Percentiles rank a stretch among this genome's conserved stretches.
phyloP scores from a whole-genome alignment of 2,113 vertebrate species.

The Tenrec ecaudatus region DNA sequence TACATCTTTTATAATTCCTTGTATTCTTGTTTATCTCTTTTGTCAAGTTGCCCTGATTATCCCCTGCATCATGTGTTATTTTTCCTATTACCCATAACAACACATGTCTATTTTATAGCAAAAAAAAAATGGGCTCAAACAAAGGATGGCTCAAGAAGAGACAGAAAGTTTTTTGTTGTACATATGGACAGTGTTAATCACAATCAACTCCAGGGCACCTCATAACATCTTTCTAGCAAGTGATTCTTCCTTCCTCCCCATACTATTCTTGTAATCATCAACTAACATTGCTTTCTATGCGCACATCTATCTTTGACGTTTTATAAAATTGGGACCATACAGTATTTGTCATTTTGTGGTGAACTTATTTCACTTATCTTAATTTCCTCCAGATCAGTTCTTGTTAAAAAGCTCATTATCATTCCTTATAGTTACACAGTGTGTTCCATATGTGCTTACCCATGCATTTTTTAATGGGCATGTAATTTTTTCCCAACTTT shows the following conservation, averaged over 20 bases:
- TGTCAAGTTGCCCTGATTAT: no score
- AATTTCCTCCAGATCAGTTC: background rate
- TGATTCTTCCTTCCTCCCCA: background rate
- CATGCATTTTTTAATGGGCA: background rate
- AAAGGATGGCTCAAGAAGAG: no score
- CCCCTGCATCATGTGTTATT: no score
- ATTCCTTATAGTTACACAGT: background rate
- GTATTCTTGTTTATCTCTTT: no score
- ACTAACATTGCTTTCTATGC: background rate
- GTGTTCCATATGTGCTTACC: background rate
- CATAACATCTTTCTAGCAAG: background rate
- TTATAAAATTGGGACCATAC: background rate
- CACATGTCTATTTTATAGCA: no score
- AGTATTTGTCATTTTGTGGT: background rate
- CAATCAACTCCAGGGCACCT: no score
- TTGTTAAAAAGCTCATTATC: background rate
- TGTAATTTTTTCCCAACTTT: background rate
- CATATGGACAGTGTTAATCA: no score
- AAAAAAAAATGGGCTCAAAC: no score
- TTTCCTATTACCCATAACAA: no score
- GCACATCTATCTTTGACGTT: background rate
- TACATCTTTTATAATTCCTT: no score
- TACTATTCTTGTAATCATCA: background rate
- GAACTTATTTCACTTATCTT: background rate
- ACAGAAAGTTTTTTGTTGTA: no score